These are phyloP conservation scores for Euglossa dilemma DNA, from an alignment of 1,140 invertebrate genomes.

Conservation along the genomic window DNA sequence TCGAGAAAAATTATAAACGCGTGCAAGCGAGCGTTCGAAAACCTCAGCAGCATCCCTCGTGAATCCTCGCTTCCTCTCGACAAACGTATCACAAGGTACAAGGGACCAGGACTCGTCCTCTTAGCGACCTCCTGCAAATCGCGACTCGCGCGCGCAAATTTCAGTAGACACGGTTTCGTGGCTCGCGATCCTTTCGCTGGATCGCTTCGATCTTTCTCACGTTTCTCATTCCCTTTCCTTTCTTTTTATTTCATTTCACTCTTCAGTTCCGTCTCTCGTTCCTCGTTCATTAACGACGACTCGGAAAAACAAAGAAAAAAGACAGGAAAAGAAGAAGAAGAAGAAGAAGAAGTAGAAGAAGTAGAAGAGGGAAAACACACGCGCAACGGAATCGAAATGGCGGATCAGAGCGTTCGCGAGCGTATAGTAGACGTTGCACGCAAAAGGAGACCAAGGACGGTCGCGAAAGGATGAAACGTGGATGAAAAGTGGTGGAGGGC, in stretches of 20 bases:
- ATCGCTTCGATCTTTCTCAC: slow-evolving; percentile 14
- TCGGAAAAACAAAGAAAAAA: slow-evolving; percentile 27
- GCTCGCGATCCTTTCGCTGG: slow-evolving; percentile 30
- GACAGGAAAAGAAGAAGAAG: too few relatives aligned
- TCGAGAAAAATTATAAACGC: slow-evolving; percentile 48
- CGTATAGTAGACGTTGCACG: slow-evolving; percentile 50
- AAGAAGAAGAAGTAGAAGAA: too few relatives aligned
- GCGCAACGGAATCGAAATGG: slow-evolving; percentile 65
- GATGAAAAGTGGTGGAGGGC: slow-evolving; percentile 9
- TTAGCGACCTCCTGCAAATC: slow-evolving; percentile 36
- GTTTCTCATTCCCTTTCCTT: not conserved
- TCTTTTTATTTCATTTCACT: slow-evolving; percentile 30
- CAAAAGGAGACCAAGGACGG: slow-evolving; percentile 45
- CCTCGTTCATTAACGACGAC: slow-evolving; percentile 60
- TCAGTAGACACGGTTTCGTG: slow-evolving; percentile 32
- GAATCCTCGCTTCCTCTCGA: slow-evolving; percentile 47
- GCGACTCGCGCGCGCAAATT: slow-evolving; percentile 27
- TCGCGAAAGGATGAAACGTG: slow-evolving; percentile 10
- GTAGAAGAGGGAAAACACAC: too few relatives aligned
- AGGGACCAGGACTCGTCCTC: slow-evolving; percentile 42
- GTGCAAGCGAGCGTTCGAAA: slow-evolving; percentile 57
- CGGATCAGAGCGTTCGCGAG: slow-evolving; percentile 75
- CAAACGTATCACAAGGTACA: slow-evolving; percentile 16
- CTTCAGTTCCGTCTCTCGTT: slow-evolving; percentile 40
- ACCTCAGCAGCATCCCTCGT: slow-evolving; percentile 42